phyloP scores from a whole-genome alignment of 2,113 vertebrate genomes.

The Vireo altiloquus region DNA sequence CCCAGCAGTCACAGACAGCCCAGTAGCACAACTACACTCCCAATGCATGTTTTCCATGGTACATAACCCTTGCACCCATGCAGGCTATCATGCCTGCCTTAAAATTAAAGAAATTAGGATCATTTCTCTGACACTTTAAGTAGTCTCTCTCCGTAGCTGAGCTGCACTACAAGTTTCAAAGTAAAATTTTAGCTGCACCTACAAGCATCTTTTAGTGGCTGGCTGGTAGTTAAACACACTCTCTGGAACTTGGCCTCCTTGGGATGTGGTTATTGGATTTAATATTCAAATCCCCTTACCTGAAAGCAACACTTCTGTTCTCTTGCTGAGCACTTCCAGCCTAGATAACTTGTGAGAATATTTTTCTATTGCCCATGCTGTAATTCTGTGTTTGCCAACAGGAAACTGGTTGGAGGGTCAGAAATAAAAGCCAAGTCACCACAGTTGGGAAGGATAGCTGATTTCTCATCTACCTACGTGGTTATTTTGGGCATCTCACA shows the following conservation, averaged over 20 bases:
- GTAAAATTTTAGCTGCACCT: not conserved
- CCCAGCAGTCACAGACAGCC: not conserved
- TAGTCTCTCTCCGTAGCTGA: not conserved
- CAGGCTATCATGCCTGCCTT: not conserved
- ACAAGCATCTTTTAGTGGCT: not conserved
- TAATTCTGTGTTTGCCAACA: not conserved
- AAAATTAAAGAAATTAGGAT: not conserved
- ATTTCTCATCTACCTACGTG: not conserved
- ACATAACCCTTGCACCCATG: fast-evolving
- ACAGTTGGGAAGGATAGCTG: not conserved
- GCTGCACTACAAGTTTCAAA: not conserved
- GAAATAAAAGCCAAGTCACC: not conserved
- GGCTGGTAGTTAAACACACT: not conserved
- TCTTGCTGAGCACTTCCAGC: not conserved
- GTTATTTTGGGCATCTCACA: not conserved
- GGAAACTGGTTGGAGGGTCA: not conserved
- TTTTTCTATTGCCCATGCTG: not conserved
- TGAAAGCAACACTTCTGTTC: not conserved
- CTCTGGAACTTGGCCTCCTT: not conserved
- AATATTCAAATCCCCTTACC: not conserved
- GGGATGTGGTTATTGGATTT: not conserved
- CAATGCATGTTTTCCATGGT: fast-evolving
- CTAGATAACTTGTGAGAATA: not conserved
- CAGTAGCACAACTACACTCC: fast-evolving
- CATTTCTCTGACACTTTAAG: not conserved